These are phyloP conservation scores for Spondyliosoma cantharus DNA, from an alignment of 2,797 vertebrate species.

Conservation along the genomic window DNA sequence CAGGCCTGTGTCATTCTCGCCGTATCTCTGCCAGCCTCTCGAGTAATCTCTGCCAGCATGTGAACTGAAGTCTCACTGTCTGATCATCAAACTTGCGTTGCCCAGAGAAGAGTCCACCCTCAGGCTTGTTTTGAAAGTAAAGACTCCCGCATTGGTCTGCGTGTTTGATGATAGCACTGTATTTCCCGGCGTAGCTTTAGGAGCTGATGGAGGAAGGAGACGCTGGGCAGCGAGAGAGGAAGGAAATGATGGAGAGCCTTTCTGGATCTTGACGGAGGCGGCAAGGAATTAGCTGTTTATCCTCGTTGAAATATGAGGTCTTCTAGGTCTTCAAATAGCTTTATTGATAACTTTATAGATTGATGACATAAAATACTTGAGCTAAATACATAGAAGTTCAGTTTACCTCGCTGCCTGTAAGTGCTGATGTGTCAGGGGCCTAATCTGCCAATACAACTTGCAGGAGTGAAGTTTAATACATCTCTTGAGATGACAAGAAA, in stretches of 20 bases:
- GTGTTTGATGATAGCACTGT: constrained; percentile 84
- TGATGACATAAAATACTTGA: constrained; percentile 34
- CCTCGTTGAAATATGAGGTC: constrained; percentile 53
- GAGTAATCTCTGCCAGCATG: constrained; percentile 68
- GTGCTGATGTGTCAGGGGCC: constrained; percentile 28
- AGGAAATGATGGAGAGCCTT: constrained; percentile 54
- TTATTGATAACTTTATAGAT: constrained; percentile 57
- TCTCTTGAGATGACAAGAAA: constrained; percentile 19
- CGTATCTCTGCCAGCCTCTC: constrained; percentile 56
- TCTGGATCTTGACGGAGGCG: constrained; percentile 58
- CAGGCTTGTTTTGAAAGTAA: constrained; percentile 75
- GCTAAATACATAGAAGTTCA: constrained; percentile 23
- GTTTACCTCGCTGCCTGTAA: constrained; percentile 31
- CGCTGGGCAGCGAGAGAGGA: constrained; percentile 40
- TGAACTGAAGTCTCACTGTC: constrained; percentile 74
- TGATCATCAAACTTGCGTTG: constrained; percentile 76
- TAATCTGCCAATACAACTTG: constrained; percentile 55
- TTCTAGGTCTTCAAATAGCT: constrained; percentile 47
- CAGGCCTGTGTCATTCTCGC: constrained; percentile 41
- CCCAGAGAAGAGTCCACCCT: constrained; percentile 71
- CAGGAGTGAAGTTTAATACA: constrained; percentile 54
- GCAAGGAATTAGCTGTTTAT: constrained; percentile 50
- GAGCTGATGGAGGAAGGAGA: constrained; percentile 68
- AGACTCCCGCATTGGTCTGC: constrained; percentile 76
- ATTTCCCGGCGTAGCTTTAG: constrained; percentile 67